Percentiles rank a stretch among this genome's conserved stretches.
These are phyloP conservation scores for Halocynthia aurantium DNA, from an alignment of 23 tunicate species.

Conservation along the genomic window DNA sequence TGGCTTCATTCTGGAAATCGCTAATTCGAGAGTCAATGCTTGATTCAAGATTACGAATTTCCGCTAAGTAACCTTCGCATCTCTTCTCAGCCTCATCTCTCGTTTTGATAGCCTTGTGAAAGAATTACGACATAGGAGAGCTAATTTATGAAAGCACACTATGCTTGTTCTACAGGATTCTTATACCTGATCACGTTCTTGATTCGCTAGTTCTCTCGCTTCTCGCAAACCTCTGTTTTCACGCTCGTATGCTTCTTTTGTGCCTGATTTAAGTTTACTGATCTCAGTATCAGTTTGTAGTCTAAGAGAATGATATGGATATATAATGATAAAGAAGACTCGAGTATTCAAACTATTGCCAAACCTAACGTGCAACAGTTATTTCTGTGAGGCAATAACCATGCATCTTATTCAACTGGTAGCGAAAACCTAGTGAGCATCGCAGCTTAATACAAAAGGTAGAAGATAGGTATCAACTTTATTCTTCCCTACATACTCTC, in stretches of 20 bases:
- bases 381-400: no score
- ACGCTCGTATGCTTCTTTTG: conserved; percentile 74
- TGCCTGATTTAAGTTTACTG: conserved; percentile 50
- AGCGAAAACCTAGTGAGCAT: no score
- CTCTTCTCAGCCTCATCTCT: conserved; percentile 81
- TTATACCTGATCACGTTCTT: conserved; percentile 58
- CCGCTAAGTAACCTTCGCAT: conserved; percentile 41
- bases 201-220: conserved; percentile 56
- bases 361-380: neutral
- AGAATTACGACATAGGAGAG: neutral
- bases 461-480: no score
- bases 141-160: neutral
- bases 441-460: no score
- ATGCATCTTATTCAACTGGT: no score
- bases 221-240: conserved; percentile 78
- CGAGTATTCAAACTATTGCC: neutral
- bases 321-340: neutral
- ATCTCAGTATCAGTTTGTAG: conserved; percentile 78
- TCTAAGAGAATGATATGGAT: neutral
- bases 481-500: no score
- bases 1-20: conserved; percentile 70
- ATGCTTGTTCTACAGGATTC: neutral
- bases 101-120: conserved; percentile 23
- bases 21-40: conserved; percentile 61
- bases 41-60: conserved; percentile 49